Evolutionary conservation across 1,140 invertebrate species (phyloP), one percentile per base, ranked within the genome.

Genomic region (Halesus radiatus): DNA sequence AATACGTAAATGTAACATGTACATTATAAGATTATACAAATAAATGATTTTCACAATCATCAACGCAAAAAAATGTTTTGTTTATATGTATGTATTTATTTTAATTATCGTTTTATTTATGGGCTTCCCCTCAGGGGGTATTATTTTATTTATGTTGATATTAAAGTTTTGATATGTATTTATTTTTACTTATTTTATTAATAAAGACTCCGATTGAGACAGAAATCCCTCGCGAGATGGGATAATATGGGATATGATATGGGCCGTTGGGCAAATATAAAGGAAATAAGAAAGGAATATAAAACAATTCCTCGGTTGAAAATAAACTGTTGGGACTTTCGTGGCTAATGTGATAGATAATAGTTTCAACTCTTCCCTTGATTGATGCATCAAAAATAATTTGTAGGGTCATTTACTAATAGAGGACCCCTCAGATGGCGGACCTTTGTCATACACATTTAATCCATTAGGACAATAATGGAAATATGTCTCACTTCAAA

Each of bases 201-300:
- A 6, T 5, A 13, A 45, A 45, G 10, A 45, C 37, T 45, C 10
- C 37, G 37, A 45, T 10, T 1, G 8, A 10, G 37, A 45, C 37
- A 45, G 8, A 13, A 45, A 23, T 20, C 68, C 68, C 18, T 45
- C 26, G 15, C 23, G 18, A 45, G 45, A 53, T 70, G 23, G 45
- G 22, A 78, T 56, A 68, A 54, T 52, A 53, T 37, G 37, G 60
- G 64, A 78, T 66, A 70, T 78, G 77, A 68, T 78, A 78, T 78
- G 62, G 64, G 18, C 60, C 8, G 64, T 68, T 78, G 18, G 20
- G 64, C 68, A 70, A 62, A 52, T 70, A 80, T 62, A 80, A 80
- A 80, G 54, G 37, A 29, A 29, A 62, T 18, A 16, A 29, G 68
- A 80, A 80, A 80, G 78, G 78, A 70, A 32, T 62, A 58, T 60